Base-by-base conservation (phyloP, 1,140 invertebrate genomes). In the Heliconius himera region DNA sequence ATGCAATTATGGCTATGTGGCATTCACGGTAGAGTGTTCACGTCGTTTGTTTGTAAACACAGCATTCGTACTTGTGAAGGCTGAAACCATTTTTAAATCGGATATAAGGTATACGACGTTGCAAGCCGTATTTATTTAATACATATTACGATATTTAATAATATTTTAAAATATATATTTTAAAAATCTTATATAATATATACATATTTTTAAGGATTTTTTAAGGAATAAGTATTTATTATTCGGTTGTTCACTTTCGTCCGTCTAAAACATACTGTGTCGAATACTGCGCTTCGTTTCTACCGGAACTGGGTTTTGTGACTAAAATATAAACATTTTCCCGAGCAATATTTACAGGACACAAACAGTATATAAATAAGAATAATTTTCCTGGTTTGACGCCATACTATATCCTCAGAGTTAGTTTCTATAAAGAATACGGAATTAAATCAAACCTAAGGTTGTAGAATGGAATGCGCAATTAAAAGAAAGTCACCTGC, bases 1-100 rank as follows among this genome's bases (percentile, higher is more conserved):
- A 82, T 86, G 83, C 82, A 83, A 81, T 83, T 82, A 80, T 81
- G 66, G 82, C 78, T 70, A 78, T 80, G 79, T 79, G 81, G 82
- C 84, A 80, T 85, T 81, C 82, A 85, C 71, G 72, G 74, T 78
- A 84, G 54, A 81, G 81, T 81, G 82, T 82, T 86, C 83, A 86
- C 83, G 86, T 88, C 88, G 89, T 90, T 87, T 90, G 89, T 90
- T 90, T 90, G 83, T 88, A 90, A 89, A 90, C 89, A 89, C 78
- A 79, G 66, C 74, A 74, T 51, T 72, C 70, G 80, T 81, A 82
- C 82, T 82, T 84, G 70, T 81, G 83, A 88, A 89, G 87, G 85
- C 84, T 88, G 60, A 66, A 33, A 66, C 60, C 22, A 66, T 29
- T 66, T 66, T 66, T 29, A 66, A 66, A 66, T 66, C 60, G 60